Conservation (phyloP, 2,888 invertebrate genomes). For the Acanthosepion lycidas region DNA sequence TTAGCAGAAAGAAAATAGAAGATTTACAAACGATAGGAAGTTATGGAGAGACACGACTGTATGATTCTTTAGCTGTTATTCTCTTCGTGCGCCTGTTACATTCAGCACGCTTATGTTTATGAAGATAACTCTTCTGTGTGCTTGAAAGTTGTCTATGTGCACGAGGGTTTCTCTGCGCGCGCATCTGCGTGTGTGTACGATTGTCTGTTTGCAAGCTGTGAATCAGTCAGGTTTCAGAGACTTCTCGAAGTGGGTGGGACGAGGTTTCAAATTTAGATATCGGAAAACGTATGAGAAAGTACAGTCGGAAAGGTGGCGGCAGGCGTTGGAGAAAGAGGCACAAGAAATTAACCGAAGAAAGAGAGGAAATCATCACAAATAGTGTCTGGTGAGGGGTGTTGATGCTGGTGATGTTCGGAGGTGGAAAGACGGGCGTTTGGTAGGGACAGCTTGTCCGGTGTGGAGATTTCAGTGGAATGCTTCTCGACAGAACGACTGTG, state of each 20-base stretch:
- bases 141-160: neutral
- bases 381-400: neutral
- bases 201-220: neutral
- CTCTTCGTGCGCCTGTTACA: too few relatives aligned
- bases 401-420: too few relatives aligned
- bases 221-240: neutral
- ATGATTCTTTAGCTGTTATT: too few relatives aligned
- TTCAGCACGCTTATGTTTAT: too few relatives aligned
- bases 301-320: neutral
- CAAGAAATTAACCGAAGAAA: neutral
- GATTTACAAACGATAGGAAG: too few relatives aligned
- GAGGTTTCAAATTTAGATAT: neutral
- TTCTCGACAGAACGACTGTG: neutral
- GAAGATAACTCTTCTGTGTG: too few relatives aligned
- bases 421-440: neutral
- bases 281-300: slow-evolving; percentile 10
- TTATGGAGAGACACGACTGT: too few relatives aligned
- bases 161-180: neutral
- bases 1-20: too few relatives aligned
- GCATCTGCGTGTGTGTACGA: neutral
- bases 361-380: neutral
- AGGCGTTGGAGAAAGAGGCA: too few relatives aligned
- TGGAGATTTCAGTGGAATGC: neutral
- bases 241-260: neutral
- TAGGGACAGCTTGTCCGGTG: neutral